Conservation (phyloP, 2,888 invertebrate genomes). For the Spodoptera picta region DNA sequence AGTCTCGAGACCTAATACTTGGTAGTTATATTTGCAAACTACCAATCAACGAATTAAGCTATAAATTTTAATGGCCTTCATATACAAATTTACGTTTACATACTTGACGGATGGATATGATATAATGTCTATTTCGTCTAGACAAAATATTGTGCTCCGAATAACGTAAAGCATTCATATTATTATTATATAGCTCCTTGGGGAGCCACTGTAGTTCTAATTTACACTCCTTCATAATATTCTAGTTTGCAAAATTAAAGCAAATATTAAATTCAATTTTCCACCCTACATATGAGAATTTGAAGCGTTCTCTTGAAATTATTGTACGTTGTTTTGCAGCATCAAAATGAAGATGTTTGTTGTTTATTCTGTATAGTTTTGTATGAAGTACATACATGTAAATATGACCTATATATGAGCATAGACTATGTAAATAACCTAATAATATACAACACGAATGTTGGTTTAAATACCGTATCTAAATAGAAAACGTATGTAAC, state of each 20-base stretch:
- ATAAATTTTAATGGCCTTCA: conserved; percentile 1
- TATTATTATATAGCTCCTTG: conserved; percentile 2
- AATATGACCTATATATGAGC: conserved; percentile 20
- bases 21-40: too few species aligned
- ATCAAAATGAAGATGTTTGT: conserved; percentile 50
- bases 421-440: too few species aligned
- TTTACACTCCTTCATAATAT: conserved; percentile 17
- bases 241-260: conserved; percentile 28
- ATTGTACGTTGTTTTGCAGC: conserved; percentile 30
- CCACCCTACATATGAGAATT: conserved; percentile 26
- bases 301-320: conserved; percentile 38
- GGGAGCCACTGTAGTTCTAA: conserved; percentile 17
- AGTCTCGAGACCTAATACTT: too few species aligned
- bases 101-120: conserved; percentile 23
- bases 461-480: too few species aligned
- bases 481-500: too few species aligned
- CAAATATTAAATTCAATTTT: conserved; percentile 48
- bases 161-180: conserved; percentile 6
- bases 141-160: conserved; percentile 22
- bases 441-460: too few species aligned
- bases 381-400: conserved; percentile 4
- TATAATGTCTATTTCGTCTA: conserved; percentile 4
- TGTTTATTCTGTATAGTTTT: conserved; percentile 8
- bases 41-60: too few species aligned
- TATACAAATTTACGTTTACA: conserved; percentile 11